phyloP scores from a whole-genome alignment of 2,113 vertebrate species.

The Triplophysa rosa region DNA sequence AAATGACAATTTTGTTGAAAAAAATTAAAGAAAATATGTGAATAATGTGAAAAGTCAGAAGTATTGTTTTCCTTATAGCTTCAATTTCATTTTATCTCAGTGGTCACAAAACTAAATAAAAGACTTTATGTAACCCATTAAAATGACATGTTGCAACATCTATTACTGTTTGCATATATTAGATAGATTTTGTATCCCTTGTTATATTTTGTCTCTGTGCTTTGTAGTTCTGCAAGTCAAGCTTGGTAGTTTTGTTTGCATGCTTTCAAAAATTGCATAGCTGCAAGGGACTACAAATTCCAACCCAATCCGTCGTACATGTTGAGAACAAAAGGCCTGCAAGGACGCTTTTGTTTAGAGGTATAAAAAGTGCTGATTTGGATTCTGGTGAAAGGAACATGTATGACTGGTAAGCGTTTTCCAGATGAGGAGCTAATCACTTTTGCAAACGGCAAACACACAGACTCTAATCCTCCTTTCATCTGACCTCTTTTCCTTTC shows the following conservation, averaged over 20 bases:
- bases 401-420: conserved; percentile 15
- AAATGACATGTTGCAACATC: neutral
- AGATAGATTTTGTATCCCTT: neutral
- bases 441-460: neutral
- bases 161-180: neutral
- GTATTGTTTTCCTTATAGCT: neutral
- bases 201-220: neutral
- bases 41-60: neutral
- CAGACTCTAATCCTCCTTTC: conserved; percentile 4
- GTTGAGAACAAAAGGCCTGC: conserved; percentile 26
- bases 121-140: neutral
- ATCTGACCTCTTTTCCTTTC: neutral
- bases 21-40: no score
- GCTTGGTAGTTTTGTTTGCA: conserved; percentile 22
- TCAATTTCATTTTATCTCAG: neutral
- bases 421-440: conserved; percentile 27
- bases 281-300: conserved; percentile 11
- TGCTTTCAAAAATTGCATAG: conserved; percentile 18
- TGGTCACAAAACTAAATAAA: neutral
- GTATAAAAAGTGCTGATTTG: conserved; percentile 23
- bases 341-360: conserved; percentile 25
- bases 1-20: neutral
- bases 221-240: neutral
- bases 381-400: conserved; percentile 15
- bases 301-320: conserved; percentile 7